A percentile compares a stretch with the other conserved stretches of the same genome.
These are phyloP conservation scores for Acronicta psi DNA, from an alignment of 2,888 invertebrate species.

Conservation along the genomic window DNA sequence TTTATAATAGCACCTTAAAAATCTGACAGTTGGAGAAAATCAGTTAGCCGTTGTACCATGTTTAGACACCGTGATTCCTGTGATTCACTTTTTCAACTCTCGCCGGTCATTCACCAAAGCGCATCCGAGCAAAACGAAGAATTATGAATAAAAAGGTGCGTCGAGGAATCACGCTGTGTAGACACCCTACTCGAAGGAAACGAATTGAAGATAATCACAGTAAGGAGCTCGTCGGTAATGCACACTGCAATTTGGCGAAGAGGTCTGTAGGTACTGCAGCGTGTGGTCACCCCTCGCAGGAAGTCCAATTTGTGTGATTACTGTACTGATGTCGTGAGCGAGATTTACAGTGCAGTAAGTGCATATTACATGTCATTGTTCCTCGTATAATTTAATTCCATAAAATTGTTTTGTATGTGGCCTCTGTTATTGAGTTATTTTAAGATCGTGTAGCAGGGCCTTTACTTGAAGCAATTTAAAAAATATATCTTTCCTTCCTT, in stretches of 20 bases:
- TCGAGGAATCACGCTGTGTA: slow-evolving; percentile 83
- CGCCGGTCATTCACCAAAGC: slow-evolving; percentile 86
- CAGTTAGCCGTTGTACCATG: slow-evolving; percentile 73
- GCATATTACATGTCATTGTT: slow-evolving; percentile 54
- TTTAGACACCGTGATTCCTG: slow-evolving; percentile 85
- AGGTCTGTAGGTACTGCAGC: slow-evolving; percentile 74
- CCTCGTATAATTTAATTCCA: slow-evolving; percentile 51
- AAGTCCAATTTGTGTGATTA: slow-evolving; percentile 71
- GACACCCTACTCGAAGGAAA: slow-evolving; percentile 79
- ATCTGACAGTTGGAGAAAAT: slow-evolving; percentile 66
- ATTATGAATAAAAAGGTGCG: slow-evolving; percentile 85
- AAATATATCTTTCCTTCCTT: no score
- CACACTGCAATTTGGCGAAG: slow-evolving; percentile 66
- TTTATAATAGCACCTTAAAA: slow-evolving; percentile 47
- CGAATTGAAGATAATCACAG: slow-evolving; percentile 69
- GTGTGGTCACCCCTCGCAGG: slow-evolving; percentile 79
- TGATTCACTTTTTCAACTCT: slow-evolving; percentile 83
- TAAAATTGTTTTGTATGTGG: slow-evolving; percentile 30
- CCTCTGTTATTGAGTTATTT: slow-evolving; percentile 38
- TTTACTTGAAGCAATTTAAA: slow-evolving; percentile 4
- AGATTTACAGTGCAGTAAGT: slow-evolving; percentile 55
- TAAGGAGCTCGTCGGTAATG: slow-evolving; percentile 62
- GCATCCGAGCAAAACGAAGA: slow-evolving; percentile 80
- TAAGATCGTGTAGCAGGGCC: slow-evolving; percentile 2
- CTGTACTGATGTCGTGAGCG: slow-evolving; percentile 59